A percentile compares a stretch with the other conserved stretches of the same genome.
Evolutionary conservation across 2,888 invertebrate species (phyloP).

Genomic region (Nomada hirtipes): DNA sequence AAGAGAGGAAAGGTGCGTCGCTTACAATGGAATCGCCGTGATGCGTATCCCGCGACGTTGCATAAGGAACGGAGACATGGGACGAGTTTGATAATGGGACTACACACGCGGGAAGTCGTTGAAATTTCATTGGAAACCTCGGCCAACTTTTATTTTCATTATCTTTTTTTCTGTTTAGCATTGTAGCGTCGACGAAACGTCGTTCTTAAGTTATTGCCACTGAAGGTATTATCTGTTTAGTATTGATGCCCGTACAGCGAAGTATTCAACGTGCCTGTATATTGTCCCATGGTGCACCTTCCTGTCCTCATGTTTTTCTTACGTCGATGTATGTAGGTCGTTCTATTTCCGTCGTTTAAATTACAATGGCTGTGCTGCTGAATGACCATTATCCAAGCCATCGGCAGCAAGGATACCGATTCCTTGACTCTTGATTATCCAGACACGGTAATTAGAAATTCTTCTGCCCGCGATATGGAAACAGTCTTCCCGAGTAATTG

Average conservation of each 20-base stretch:
- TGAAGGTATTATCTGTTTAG: too few species aligned
- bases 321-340: not conserved
- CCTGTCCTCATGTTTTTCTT: not conserved
- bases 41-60: slow-evolving; percentile 29
- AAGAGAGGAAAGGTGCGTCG: slow-evolving; percentile 15
- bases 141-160: not conserved
- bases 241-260: too few species aligned
- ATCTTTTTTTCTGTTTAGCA: not conserved
- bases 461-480: not conserved
- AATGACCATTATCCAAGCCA: slow-evolving; percentile 1
- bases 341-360: slow-evolving; percentile 1
- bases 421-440: slow-evolving; percentile 22
- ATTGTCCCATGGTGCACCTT: not conserved
- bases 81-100: not conserved
- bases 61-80: slow-evolving; percentile 18
- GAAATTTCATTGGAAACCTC: not conserved
- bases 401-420: slow-evolving; percentile 10
- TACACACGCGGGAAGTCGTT: not conserved
- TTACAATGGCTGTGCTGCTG: not conserved
- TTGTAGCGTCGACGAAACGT: too few species aligned
- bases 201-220: too few species aligned
- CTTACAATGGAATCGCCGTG: slow-evolving; percentile 6
- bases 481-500: not conserved
- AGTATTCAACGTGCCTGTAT: not conserved
- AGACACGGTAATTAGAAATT: slow-evolving; percentile 18